Base-by-base conservation (phyloP, 2,888 invertebrate genomes). In the Agrotis clavis region DNA sequence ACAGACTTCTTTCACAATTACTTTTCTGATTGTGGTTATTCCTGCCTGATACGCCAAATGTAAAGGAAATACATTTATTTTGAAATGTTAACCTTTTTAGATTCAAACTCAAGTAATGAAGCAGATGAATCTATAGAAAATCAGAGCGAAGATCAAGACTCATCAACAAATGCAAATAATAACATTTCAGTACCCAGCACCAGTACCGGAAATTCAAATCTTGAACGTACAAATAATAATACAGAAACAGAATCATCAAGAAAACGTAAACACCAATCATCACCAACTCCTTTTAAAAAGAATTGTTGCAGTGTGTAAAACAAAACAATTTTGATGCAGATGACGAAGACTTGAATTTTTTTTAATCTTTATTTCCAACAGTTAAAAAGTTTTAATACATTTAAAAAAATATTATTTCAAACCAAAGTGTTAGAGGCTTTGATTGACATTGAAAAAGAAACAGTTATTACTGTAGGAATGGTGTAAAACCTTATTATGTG, bases 1-100 rank as follows among this genome's bases (percentile, higher is more conserved):
- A 82, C 81, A 82, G 51, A 83, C 84, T 73, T 84, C 76, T 78
- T 30, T 80, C 54, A 84, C 81, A 70, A 83, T 81, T n/a, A n/a
- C n/a, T 79, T 81, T 84, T 80, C 81, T 77, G 74, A 84, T 41
- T 30, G 83, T 84, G 67, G 83, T 79, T 84, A 77, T 19, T 84
- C 83, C 84, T 68, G 84, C 47, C 53, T 83, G 84, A 73, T 83
- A 82, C 75, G 82, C 79, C 84, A 84, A 71, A 71, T 82, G 82
- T 25, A 84, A 45, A 83, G 81, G 60, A 71, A 13, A 67, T 81
- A 79, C 71, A 67, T 71, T 73, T 83, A 70, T 19, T 83, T 61
- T 78, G 66, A 78, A 21, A 83, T 83, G 71, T 25, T 82, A 60
- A 53, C 78, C 35, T 79, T 83, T 80, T 77, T 82, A 77, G 77